Evolutionary conservation across 2,888 invertebrate genomes (phyloP), one percentile per base, ranked within the genome.

Genomic region (Drosophila neonasuta): DNA sequence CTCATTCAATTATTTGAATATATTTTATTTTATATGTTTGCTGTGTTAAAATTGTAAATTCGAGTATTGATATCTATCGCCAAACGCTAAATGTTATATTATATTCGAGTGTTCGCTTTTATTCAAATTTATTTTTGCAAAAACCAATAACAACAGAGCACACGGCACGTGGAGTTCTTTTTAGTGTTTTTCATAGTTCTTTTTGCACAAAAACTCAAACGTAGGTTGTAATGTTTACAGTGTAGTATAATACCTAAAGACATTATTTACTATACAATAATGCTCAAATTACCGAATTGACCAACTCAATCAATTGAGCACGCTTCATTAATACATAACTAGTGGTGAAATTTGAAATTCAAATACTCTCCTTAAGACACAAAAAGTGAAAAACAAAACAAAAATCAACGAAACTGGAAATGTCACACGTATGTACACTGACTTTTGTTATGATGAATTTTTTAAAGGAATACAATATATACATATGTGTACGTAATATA

Each of bases 71-170:
- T 39, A 60, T 46, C 44, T 71, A 58, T 59, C 51, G 58, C 50
- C 51, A 63, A 49, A 68, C 60, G 63, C 66, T 55, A 46, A 70
- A 55, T 56, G 61, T 78, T 73, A 79, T 68, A 88, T 36, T 36
- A n/a, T 36, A n/a, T 36, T 88, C 86, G 89, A 89, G 89, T 89
- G 89, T 89, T 89, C 89, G 89, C 89, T 89, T 24, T 24, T 24
- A 24, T 24, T 82, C 68, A 73, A 77, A 68, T 65, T 64, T 42
- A 58, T 48, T 74, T 72, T 52, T 36, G 44, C 55, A 58, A 64
- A 74, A 74, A 71, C 57, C 66, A 61, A 76, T 73, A 77, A 61
- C 24, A 24, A 24, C 24, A 73, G 46, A 51, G 62, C 65, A 78
- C 74, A 79, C 79, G 76, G 71, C 74, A 79, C 79, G 76, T 73